Evolutionary conservation across 2,113 vertebrate species (phyloP).

Genomic region (Mastomys coucha): DNA sequence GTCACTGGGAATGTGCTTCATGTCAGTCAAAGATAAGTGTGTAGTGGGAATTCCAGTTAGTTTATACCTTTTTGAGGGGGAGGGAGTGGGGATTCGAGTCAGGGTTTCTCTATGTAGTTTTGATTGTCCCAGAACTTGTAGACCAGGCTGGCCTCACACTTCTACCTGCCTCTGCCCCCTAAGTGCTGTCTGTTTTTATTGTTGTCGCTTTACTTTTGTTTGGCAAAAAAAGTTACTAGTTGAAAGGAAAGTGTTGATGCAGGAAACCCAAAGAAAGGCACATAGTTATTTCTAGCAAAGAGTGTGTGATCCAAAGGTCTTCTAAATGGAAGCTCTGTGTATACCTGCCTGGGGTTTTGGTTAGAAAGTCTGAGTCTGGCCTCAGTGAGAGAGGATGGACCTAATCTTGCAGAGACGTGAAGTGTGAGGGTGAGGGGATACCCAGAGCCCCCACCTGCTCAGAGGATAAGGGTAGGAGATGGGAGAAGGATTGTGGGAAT

Average conservation of each 20-base stretch:
- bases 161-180: neutral
- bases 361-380: neutral
- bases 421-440: too few species aligned
- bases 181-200: neutral
- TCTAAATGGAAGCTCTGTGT: neutral
- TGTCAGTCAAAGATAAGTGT: slow-evolving; percentile 50
- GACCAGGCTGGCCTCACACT: neutral
- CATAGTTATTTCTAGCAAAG: neutral
- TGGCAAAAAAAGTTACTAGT: neutral
- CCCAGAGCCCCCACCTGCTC: too few species aligned
- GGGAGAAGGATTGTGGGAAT: too few species aligned
- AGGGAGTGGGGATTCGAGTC: too few species aligned
- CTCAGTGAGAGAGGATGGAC: too few species aligned
- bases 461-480: too few species aligned
- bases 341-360: neutral
- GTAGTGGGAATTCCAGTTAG: neutral
- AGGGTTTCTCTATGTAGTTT: neutral
- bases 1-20: slow-evolving; percentile 44
- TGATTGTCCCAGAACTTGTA: neutral
- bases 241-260: neutral
- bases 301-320: neutral
- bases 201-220: neutral
- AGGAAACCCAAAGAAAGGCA: neutral
- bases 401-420: too few species aligned
- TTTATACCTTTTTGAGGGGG: neutral